Evolutionary conservation across 2,113 vertebrate species (phyloP).

Genomic region (Oncorhynchus nerka): DNA sequence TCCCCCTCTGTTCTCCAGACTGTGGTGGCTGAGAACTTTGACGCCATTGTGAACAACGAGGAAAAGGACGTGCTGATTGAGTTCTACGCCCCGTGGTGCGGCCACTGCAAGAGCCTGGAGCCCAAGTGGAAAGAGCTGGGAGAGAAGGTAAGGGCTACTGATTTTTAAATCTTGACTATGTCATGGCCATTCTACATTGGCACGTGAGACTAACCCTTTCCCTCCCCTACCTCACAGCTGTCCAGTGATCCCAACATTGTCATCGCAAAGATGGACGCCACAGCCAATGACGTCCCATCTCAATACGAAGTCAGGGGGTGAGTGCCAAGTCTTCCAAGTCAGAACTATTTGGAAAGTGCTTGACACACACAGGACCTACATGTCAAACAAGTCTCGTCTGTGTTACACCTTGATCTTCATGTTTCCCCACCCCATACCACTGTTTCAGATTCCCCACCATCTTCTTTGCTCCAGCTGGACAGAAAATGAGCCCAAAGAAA

Average conservation of each 20-base stretch:
- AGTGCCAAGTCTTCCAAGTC: conserved; percentile 45
- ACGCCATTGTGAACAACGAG: conserved; percentile 91
- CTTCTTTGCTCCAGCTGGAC: conserved; percentile 91
- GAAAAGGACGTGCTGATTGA: conserved; percentile 95
- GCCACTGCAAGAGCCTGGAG: conserved; percentile 97
- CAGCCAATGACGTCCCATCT: conserved; percentile 95
- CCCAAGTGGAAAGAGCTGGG: conserved; percentile 95
- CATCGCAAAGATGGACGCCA: conserved; percentile 98
- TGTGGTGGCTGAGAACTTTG: conserved; percentile 95
- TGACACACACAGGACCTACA: not conserved
- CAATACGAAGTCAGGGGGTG: conserved; percentile 96
- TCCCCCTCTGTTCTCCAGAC: conserved; percentile 71
- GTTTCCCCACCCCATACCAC: not conserved
- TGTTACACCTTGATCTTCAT: not conserved
- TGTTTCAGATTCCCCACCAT: conserved; percentile 89
- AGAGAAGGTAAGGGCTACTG: conserved; percentile 82
- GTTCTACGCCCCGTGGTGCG: conserved; percentile 98
- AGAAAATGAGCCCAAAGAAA: conserved; percentile 92
- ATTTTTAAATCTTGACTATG: not conserved
- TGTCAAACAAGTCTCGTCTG: not conserved
- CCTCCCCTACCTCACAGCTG: conserved; percentile 72
- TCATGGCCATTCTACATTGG: not conserved
- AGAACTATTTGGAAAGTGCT: not conserved
- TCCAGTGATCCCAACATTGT: conserved; percentile 85
- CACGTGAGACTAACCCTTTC: conserved; percentile 48